Evolutionary conservation across 2,113 vertebrate genomes (phyloP), one percentile per base, ranked within the genome.

Genomic region (Diphyllodes magnificus): DNA sequence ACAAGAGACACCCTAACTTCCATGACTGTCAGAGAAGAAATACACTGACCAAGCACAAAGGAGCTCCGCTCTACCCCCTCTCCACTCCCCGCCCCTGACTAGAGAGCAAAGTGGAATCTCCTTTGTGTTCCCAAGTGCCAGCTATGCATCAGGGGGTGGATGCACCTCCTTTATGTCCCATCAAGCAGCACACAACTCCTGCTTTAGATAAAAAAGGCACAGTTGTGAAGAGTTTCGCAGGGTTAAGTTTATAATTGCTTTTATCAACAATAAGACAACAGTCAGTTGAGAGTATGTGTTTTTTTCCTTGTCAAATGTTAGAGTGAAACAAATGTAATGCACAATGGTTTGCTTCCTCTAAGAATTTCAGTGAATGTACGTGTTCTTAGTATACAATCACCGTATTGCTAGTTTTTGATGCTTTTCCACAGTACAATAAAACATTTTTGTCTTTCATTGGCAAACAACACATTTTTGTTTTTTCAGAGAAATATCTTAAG

Each of bases 81-180:
- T 15, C 8, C 5, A 1, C 22, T 21, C 20, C 3, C 3, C 0
- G 0, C 8, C 18, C 20, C 16, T 9, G 23, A 56, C 14, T 27
- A 30, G 13, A 28, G 1, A 51, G 6, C 3, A 25, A 65, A 65
- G 23, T 27, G 16, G 21, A 79, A 66, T 79, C 35, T 75, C 39
- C 59, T 47, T 23, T 45, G 17, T 13, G 2, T 75, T 82, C 20
- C 25, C 11, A 25, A 66, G 30, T 44, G 27, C 30, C 30, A 56
- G 33, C 39, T 47, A 8, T 22, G 15, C n/a, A 33, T 57, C 22
- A 20, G 15, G 15, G 35, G 9, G 9, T 49, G 27, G 16, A 37
- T 9, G 13, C 23, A 49, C 6, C 15, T 66, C 33, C 33, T 8
- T 60, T 59, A 30, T 15, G 28, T 21, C 8, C 27, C 31, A 50